A percentile compares a stretch with the other conserved stretches of the same genome.
phyloP scores from a whole-genome alignment of 2,113 vertebrate species.

The Todiramphus chloris region DNA sequence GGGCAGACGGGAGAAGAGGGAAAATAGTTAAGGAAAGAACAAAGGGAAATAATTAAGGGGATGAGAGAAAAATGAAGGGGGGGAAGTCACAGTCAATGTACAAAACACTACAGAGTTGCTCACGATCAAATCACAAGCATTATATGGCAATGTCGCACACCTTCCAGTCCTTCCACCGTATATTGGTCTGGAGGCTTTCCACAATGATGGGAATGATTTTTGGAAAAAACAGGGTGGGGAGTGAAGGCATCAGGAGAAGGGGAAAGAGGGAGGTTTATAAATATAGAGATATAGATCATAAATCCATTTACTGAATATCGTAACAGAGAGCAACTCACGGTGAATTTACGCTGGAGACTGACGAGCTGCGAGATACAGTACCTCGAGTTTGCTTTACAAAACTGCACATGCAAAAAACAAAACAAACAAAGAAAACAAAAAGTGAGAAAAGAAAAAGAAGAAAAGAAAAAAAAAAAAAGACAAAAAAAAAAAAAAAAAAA shows the following conservation, averaged over 20 bases:
- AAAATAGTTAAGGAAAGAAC: background rate
- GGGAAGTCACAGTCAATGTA: background rate
- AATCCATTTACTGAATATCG: conserved; percentile 68
- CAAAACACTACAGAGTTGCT: conserved; percentile 48
- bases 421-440: conserved; percentile 78
- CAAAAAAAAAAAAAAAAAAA: conserved; percentile 70
- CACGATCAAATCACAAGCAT: conserved; percentile 41
- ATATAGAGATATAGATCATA: background rate
- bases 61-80: background rate
- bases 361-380: conserved; percentile 92
- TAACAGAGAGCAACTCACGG: conserved; percentile 92
- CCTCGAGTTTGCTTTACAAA: conserved; percentile 96
- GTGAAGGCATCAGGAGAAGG: conserved; percentile 3
- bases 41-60: background rate
- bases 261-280: background rate
- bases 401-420: conserved; percentile 94
- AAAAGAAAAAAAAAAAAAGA: conserved; percentile 71
- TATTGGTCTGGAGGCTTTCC: conserved; percentile 52
- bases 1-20: background rate
- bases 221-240: background rate
- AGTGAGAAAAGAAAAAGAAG: conserved; percentile 84
- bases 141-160: background rate
- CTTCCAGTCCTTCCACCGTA: conserved; percentile 19
- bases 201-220: conserved; percentile 56
- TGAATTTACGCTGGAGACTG: conserved; percentile 96